These are phyloP conservation scores for Miichthys miiuy DNA, from an alignment of 2,797 vertebrate genomes.

Conservation along the genomic window DNA sequence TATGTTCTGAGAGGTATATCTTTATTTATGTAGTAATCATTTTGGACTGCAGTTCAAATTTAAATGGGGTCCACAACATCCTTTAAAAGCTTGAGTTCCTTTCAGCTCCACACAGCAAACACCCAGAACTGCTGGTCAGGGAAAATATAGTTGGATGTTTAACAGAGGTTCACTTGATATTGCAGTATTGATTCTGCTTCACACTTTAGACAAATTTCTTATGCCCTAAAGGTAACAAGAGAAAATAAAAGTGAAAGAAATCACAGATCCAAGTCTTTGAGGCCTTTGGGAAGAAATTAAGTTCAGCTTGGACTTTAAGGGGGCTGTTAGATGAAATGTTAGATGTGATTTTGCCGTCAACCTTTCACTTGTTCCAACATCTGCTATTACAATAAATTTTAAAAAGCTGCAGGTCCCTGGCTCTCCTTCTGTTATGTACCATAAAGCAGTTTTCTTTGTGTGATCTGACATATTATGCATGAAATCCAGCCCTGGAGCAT, in stretches of 20 bases:
- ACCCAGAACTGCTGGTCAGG: conserved; percentile 51
- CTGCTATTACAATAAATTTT: conserved; percentile 73
- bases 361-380: conserved; percentile 73
- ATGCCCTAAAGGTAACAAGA: conserved; percentile 76
- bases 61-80: conserved; percentile 23
- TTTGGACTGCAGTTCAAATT: conserved; percentile 1
- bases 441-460: conserved; percentile 63
- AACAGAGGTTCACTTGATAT: conserved; percentile 75
- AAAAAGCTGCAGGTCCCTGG: conserved; percentile 48
- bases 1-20: background rate
- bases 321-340: conserved; percentile 68
- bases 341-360: conserved; percentile 73
- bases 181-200: conserved; percentile 75
- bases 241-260: conserved; percentile 73
- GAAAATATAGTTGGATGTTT: conserved; percentile 72
- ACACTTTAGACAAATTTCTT: conserved; percentile 68
- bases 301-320: conserved; percentile 68
- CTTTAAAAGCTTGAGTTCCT: conserved; percentile 33
- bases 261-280: conserved; percentile 66
- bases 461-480: conserved; percentile 59
- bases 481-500: conserved; percentile 61
- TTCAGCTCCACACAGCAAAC: conserved; percentile 30
- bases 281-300: conserved; percentile 75
- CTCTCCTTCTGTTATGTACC: conserved; percentile 55
- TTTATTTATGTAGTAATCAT: background rate